phyloP scores from a whole-genome alignment of 2,113 vertebrate genomes.

The Seriola aureovittata region DNA sequence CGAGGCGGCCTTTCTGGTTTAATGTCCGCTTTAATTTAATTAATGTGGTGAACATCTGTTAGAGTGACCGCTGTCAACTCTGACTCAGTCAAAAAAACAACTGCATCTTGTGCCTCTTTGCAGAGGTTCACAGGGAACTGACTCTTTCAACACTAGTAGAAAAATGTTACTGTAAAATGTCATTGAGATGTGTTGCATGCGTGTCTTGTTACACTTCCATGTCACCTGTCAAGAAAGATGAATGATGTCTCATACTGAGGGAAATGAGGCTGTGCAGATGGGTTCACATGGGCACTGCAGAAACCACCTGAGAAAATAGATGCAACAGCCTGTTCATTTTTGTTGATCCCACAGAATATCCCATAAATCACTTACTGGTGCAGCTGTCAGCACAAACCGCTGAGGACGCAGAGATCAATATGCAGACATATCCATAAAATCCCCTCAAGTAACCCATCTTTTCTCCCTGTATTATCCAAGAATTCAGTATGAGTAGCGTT shows the following conservation, averaged over 20 bases:
- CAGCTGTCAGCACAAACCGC: constrained; percentile 57
- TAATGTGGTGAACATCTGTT: constrained; percentile 9
- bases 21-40: constrained; percentile 30
- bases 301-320: constrained; percentile 39
- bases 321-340: constrained; percentile 34
- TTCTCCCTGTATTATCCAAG: constrained; percentile 12
- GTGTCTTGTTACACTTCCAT: neutral
- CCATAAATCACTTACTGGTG: constrained; percentile 66
- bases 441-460: constrained; percentile 28
- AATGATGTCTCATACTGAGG: constrained; percentile 27
- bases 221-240: constrained; percentile 55
- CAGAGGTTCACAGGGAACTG: neutral
- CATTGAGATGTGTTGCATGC: neutral
- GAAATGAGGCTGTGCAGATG: constrained; percentile 59
- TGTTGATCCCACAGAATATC: constrained; percentile 48
- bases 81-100: neutral
- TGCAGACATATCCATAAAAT: constrained; percentile 44
- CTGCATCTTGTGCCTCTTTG: neutral
- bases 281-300: constrained; percentile 9
- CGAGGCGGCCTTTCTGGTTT: neutral
- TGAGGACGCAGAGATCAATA: constrained; percentile 59
- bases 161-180: neutral
- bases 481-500: neutral
- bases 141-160: neutral
- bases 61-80: constrained; percentile 1